Evolutionary conservation across 2,888 invertebrate species (phyloP), one percentile per base, ranked within the genome.

Genomic region (Leucophenga montana): DNA sequence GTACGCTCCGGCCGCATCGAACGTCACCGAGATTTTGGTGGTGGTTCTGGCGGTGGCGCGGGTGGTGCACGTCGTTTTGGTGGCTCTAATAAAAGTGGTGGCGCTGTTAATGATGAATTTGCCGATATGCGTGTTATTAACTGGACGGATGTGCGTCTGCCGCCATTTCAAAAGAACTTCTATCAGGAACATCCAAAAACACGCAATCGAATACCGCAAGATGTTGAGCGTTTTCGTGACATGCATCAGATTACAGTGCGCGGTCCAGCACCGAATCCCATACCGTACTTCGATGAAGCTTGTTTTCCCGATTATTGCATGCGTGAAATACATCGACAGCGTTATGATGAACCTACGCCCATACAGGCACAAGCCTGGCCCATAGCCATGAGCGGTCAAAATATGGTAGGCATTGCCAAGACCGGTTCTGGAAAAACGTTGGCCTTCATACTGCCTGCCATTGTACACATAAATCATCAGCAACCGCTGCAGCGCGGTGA

Each of bases 341-440:
- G 93, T 6, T 94, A 93, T 83, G 90, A 90, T 33, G 92, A 92
- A 64, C 96, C 96, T 0, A 96, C 96, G 1, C 92, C 95, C 0
- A 95, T 96, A 81, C 96, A 96, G 89, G 92, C 95, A 3, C 94
- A 95, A 84, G 94, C 95, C 3, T 95, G 95, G 95, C 95, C 96
- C 0, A 94, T 96, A 79, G 93, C 95, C 8, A 92, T 96, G 90
- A 93, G 94, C 75, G 95, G 95, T 5, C 89, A 92, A 71, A 95
- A 96, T 85, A 91, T 95, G 86, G 95, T 96, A 71, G 95, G 95
- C 18, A 95, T 96, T 83, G 96, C 95, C 11, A 95, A 95, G 88
- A 95, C 94, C 46, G 94, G 95, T 9, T 94, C 94, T n/a, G 94
- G 95, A 64, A 95, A 95, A 85, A 95, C 95, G 3, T 89, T 94